phyloP scores from a whole-genome alignment of 1,140 invertebrate genomes.

The Chironomus tepperi region DNA sequence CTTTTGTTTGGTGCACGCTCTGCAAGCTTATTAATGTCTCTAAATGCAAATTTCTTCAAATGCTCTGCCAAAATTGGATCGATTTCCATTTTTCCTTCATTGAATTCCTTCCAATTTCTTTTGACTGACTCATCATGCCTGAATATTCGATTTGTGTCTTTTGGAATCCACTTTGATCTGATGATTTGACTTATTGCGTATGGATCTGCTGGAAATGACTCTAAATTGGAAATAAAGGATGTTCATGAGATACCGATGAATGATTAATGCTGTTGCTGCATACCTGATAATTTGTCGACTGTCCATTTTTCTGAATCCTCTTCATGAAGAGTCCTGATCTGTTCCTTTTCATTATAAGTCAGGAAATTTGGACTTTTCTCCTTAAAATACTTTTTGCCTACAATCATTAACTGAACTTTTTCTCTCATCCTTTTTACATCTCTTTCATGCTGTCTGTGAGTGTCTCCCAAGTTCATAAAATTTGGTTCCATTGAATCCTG shows the following conservation, averaged over 20 bases:
- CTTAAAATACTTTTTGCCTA: constrained; percentile 65
- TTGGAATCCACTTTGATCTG: constrained; percentile 52
- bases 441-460: constrained; percentile 38
- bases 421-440: constrained; percentile 40
- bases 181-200: constrained; percentile 51
- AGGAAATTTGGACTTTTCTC: constrained; percentile 61
- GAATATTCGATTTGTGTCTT: constrained; percentile 44
- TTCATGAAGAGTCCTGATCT: constrained; percentile 61
- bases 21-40: neutral
- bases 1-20: constrained; percentile 27
- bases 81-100: constrained; percentile 44
- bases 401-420: constrained; percentile 48
- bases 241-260: too few species aligned
- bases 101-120: constrained; percentile 57
- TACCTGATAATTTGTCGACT: constrained; percentile 50
- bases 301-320: constrained; percentile 64
- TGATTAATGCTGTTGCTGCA: too few species aligned
- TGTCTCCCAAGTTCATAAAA: constrained; percentile 40
- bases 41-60: constrained; percentile 50
- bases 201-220: constrained; percentile 68
- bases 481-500: constrained; percentile 42
- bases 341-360: constrained; percentile 73
- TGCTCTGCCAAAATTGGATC: constrained; percentile 45
- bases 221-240: too few species aligned
- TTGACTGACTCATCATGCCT: constrained; percentile 55